These are phyloP conservation scores for Myopa testacea DNA, from an alignment of 2,888 invertebrate genomes.

Conservation along the genomic window DNA sequence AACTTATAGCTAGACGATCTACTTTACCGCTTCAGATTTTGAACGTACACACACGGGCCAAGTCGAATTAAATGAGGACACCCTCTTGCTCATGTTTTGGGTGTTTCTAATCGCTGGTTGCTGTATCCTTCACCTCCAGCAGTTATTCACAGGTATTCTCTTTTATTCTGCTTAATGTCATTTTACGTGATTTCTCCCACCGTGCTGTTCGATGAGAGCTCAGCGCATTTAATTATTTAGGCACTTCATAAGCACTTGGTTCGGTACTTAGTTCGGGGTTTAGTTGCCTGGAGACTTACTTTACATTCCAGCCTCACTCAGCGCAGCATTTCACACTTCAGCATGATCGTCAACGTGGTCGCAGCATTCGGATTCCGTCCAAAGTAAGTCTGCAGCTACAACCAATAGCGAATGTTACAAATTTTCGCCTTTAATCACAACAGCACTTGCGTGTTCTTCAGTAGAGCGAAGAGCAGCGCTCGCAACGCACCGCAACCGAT, in stretches of 20 bases:
- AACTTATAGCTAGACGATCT: no score
- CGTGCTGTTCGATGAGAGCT: constrained; percentile 13
- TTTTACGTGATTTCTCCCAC: constrained; percentile 6
- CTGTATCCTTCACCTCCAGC: background rate
- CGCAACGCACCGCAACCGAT: constrained; percentile 13
- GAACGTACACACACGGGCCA: no score
- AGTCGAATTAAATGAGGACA: no score
- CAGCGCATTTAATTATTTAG: constrained; percentile 32
- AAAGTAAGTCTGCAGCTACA: background rate
- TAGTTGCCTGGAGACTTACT: background rate
- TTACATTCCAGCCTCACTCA: background rate
- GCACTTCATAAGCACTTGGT: background rate
- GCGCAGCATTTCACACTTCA: constrained; percentile 13
- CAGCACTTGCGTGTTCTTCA: background rate
- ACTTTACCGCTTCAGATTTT: no score
- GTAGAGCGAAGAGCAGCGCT: constrained; percentile 28
- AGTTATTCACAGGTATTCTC: no score
- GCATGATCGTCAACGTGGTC: constrained; percentile 22
- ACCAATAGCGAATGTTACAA: constrained; percentile 15
- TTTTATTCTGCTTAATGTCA: background rate
- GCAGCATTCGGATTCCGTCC: constrained; percentile 17
- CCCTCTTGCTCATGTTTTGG: no score
- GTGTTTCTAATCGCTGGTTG: no score
- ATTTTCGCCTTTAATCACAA: constrained; percentile 16
- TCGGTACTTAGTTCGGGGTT: background rate